A percentile compares a stretch with the other conserved stretches of the same genome.
These are phyloP conservation scores for Medauroidea extradentata DNA, from an alignment of 1,140 invertebrate species.

Conservation along the genomic window DNA sequence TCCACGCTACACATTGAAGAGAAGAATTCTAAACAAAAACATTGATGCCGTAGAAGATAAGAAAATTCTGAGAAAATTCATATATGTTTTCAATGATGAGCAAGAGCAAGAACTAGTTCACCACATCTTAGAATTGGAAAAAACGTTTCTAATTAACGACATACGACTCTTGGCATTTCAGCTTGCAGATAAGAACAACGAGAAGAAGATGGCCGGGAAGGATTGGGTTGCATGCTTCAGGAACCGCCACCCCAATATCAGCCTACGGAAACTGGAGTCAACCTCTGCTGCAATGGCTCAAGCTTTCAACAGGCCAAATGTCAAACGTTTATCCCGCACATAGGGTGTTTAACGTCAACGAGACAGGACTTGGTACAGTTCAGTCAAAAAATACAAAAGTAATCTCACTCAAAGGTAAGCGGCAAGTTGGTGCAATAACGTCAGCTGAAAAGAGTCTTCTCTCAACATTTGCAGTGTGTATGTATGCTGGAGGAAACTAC, in stretches of 20 bases:
- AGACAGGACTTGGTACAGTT: slow-evolving; percentile 38
- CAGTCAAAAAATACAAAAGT: slow-evolving; percentile 36
- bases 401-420: slow-evolving; percentile 30
- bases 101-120: not conserved
- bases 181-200: not conserved
- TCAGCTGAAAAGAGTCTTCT: slow-evolving; percentile 29
- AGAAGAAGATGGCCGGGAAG: slow-evolving; percentile 6
- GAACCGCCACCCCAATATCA: slow-evolving; percentile 2
- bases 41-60: not conserved
- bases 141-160: slow-evolving; percentile 3
- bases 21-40: not conserved
- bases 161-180: not conserved
- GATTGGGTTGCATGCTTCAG: slow-evolving; percentile 5
- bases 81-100: slow-evolving; percentile 5
- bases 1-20: not conserved
- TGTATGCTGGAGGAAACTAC: slow-evolving; percentile 31
- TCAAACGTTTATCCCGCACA: slow-evolving; percentile 27
- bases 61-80: slow-evolving; percentile 6
- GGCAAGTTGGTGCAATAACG: slow-evolving; percentile 27
- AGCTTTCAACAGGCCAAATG: slow-evolving; percentile 36
- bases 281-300: slow-evolving; percentile 28
- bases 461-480: slow-evolving; percentile 24
- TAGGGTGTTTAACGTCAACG: slow-evolving; percentile 38
- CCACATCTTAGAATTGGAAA: slow-evolving; percentile 4
- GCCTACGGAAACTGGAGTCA: not conserved